Base-by-base conservation (phyloP, 2,113 vertebrate genomes). In the Hymenochirus boettgeri region DNA sequence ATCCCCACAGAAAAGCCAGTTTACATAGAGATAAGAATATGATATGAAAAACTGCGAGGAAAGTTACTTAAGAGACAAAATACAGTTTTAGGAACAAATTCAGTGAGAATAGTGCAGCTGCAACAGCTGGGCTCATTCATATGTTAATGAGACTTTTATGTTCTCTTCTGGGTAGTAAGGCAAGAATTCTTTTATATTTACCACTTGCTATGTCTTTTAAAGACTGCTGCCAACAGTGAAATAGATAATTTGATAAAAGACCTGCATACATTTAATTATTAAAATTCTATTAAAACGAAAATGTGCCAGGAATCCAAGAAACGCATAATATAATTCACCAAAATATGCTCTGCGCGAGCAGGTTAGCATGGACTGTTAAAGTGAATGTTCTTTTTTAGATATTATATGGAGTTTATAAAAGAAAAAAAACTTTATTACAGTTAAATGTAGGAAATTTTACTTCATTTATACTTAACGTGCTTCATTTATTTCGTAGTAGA, bases 101-200 rank as follows among this genome's bases (percentile, higher is more conserved):
- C 59, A 27, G 22, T 27, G 55, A 59, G 23, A 13, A 19, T 52
- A 18, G n/a, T 59, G 46, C 64, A 67, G 64, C 56, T 58, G 64
- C 64, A 67, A 59, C 64, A 67, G 64, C 64, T 67, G 64, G 64
- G 46, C 56, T 59, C 55, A 67, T 67, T 67, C 64, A 67, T 59
- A 67, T 67, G 56, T 31, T 67, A 67, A 67, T 67, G 55, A 31
- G 56, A 59, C 64, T 67, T 59, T 50, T 57, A 58, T 67, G 46
- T 59, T 67, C 55, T 59, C 51, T 59, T 57, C 54, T 59, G 45
- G 46, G 9, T 67, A 39, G 46, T 59, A 67, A 27, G 47, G 56
- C 24, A 59, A n/a, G 33, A 52, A 42, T 35, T 50, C 22, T 67
- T 59, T 67, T 59, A 27, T 67, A 59, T 52, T 42, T 67, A 52